Evolutionary conservation across 2,888 invertebrate species (phyloP), one percentile per base, ranked within the genome.

Genomic region (Blomia tropicalis): DNA sequence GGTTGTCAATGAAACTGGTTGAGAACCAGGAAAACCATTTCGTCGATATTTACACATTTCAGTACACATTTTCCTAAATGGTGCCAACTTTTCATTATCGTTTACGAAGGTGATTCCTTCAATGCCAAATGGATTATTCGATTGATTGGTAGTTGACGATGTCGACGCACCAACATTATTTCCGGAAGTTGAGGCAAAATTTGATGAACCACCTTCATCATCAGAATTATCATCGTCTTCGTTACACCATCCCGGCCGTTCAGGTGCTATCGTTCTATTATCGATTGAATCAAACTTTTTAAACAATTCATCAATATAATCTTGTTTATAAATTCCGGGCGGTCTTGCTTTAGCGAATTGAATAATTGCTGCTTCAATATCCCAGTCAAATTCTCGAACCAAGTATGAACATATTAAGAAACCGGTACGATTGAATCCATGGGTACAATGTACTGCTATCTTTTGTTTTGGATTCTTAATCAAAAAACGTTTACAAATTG

Each of bases 401-500:
- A 98, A 80, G 74, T 87, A 99, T 0, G 91, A 84, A 29, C 84
- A 82, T 59, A 99, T 85, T 4, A 98, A 78, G 72, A 96, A 99
- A 0, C 98, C 98, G 5, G 95, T 95, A 69, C 98, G 79, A 74
- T 99, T 99, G 74, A 96, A 98, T 0, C 98, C 98, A 75, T 99
- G 98, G 0, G 98, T 95, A 71, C 93, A 95, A 73, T 93, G 93
- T 5, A 95, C 83, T 31, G 80, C 87, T 67, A 87, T 82, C 54
- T 80, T 74, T 70, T 88, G 83, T 63, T 85, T 73, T 0, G 93
- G 92, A 70, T 87, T 80, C 66, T 86, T 81, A 23, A 79, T 77
- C 31, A 88, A 83, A 71, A 89, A 95, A 66, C 80, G 80, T 60
- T 81, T 80, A 63, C 90, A 89, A 51, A 87, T 73, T 66, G 82